phyloP scores from a whole-genome alignment of 2,797 vertebrate genomes.

The Microcaecilia unicolor region DNA sequence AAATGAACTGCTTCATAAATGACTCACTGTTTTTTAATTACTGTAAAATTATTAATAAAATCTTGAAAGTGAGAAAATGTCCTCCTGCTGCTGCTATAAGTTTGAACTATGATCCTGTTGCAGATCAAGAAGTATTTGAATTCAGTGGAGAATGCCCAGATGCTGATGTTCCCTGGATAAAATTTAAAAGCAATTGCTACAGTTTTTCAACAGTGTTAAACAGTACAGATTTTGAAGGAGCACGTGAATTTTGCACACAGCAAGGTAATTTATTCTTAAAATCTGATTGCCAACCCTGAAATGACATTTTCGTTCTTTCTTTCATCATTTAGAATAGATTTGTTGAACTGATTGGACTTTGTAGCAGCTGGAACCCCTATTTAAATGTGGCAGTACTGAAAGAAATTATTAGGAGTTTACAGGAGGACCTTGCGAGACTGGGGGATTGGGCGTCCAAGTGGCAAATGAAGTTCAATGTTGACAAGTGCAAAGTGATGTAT shows the following conservation, averaged over 20 bases:
- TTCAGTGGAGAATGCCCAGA: constrained; percentile 63
- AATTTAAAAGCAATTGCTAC: constrained; percentile 80
- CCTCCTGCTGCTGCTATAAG: constrained; percentile 19
- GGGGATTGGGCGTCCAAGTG: too few relatives aligned
- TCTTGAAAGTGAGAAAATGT: too few relatives aligned
- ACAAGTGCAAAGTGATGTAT: too few relatives aligned
- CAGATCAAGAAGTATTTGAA: constrained; percentile 59
- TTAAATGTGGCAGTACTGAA: too few relatives aligned
- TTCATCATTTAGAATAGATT: neutral
- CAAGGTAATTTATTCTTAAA: constrained; percentile 64
- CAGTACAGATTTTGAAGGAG: constrained; percentile 65
- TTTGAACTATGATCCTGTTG: constrained; percentile 28
- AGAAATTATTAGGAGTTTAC: too few relatives aligned
- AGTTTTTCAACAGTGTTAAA: constrained; percentile 75
- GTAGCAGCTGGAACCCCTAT: neutral
- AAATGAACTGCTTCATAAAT: too few relatives aligned
- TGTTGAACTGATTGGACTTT: neutral
- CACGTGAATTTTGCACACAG: constrained; percentile 73
- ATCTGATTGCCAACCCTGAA: too few relatives aligned
- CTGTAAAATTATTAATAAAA: too few relatives aligned
- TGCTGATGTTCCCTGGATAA: constrained; percentile 67
- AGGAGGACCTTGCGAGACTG: too few relatives aligned
- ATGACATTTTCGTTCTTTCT: too few relatives aligned
- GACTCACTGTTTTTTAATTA: too few relatives aligned
- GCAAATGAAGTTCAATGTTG: too few relatives aligned